Conservation (phyloP, 2,888 invertebrate genomes). For the Agrochola lychnidis region DNA sequence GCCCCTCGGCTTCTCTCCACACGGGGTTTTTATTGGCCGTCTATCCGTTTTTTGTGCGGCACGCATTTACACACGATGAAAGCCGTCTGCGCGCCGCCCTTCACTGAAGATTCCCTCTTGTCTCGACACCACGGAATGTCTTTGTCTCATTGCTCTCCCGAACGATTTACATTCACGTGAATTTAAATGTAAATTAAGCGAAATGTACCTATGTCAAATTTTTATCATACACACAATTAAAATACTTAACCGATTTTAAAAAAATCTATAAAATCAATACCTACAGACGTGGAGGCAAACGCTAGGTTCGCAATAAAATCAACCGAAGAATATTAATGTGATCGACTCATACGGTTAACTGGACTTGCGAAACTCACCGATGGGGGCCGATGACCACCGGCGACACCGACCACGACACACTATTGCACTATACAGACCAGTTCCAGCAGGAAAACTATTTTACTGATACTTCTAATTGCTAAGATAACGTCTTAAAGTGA, state of each 20-base stretch:
- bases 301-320: constrained; percentile 85
- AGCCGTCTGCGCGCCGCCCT: constrained; percentile 86
- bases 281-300: constrained; percentile 73
- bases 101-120: constrained; percentile 84
- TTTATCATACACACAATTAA: constrained; percentile 18
- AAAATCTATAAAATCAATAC: constrained; percentile 47
- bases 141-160: constrained; percentile 79
- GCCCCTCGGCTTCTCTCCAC: constrained; percentile 88
- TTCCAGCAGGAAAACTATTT: constrained; percentile 72
- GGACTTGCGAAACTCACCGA: constrained; percentile 89
- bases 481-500: constrained; percentile 49
- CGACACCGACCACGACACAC: constrained; percentile 75
- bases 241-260: constrained; percentile 42
- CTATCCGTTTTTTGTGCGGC: constrained; percentile 87
- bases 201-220: constrained; percentile 22
- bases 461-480: constrained; percentile 69
- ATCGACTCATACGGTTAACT: constrained; percentile 87
- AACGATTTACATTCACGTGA: constrained; percentile 69
- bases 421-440: constrained; percentile 73
- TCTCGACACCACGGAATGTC: constrained; percentile 84
- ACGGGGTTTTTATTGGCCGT: constrained; percentile 89
- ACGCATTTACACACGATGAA: constrained; percentile 87
- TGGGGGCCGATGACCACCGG: constrained; percentile 88
- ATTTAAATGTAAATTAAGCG: constrained; percentile 62
- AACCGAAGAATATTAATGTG: constrained; percentile 88